Conservation (phyloP, 2,113 vertebrate species). For the Odobenus rosmarus region DNA sequence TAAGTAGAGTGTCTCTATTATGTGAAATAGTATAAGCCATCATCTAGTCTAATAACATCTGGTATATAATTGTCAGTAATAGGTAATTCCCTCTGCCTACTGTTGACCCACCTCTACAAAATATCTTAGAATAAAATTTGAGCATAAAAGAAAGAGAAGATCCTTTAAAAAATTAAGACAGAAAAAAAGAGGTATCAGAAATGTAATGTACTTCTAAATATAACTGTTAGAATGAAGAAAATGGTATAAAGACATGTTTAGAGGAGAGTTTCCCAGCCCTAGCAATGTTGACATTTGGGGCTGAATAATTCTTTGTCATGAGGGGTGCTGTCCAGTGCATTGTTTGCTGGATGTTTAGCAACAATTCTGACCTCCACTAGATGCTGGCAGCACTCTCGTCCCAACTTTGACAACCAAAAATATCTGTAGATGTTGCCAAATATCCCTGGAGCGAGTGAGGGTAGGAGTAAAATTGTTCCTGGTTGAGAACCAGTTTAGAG, state of each 20-base stretch:
- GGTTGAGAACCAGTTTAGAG: background rate
- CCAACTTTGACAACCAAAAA: background rate
- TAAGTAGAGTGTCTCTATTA: background rate
- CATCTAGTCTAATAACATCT: background rate
- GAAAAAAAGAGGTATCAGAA: background rate
- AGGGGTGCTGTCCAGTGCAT: background rate
- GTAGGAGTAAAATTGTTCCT: background rate
- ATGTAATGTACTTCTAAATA: background rate
- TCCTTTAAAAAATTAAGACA: background rate
- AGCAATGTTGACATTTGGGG: background rate
- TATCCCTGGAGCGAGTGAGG: background rate
- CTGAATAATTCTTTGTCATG: background rate
- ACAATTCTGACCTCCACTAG: background rate
- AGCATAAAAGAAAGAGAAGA: background rate
- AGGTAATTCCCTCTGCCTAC: background rate
- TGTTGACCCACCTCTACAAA: background rate
- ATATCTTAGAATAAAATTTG: background rate
- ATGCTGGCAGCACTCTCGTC: background rate
- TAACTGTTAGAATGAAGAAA: background rate
- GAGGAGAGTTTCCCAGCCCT: background rate
- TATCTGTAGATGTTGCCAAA: background rate
- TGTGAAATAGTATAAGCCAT: background rate
- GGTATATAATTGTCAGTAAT: background rate
- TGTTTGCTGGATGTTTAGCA: background rate
- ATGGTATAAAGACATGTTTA: background rate